These are phyloP conservation scores for Andinoacara biseriatus DNA, from an alignment of 2,113 vertebrate species.

Conservation along the genomic window DNA sequence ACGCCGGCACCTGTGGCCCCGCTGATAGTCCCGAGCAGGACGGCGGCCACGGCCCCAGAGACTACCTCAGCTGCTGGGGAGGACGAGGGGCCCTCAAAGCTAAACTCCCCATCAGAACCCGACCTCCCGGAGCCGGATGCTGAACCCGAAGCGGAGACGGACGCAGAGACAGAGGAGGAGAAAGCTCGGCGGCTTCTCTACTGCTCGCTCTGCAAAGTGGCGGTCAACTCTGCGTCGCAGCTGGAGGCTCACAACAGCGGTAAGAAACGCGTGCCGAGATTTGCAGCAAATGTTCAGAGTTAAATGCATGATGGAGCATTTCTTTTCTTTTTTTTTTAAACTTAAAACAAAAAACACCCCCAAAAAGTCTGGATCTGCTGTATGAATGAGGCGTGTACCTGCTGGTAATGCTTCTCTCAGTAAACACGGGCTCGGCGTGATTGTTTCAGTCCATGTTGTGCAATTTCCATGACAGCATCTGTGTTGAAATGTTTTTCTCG, in stretches of 20 bases:
- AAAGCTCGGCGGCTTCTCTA: constrained; percentile 95
- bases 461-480: background rate
- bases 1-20: constrained; percentile 68
- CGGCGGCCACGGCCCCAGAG: constrained; percentile 75
- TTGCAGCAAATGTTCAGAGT: background rate
- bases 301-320: background rate
- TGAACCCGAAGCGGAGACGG: constrained; percentile 74
- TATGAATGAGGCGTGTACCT: background rate
- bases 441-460: background rate
- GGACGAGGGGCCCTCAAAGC: constrained; percentile 71
- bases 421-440: background rate
- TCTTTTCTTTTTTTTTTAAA: background rate
- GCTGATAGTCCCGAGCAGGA: constrained; percentile 66
- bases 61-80: constrained; percentile 80
- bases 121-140: constrained; percentile 46
- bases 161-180: constrained; percentile 92
- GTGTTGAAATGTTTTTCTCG: background rate
- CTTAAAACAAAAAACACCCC: background rate
- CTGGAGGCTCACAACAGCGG: constrained; percentile 98
- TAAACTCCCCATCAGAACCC: constrained; percentile 36
- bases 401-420: background rate
- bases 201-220: constrained; percentile 98
- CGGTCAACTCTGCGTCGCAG: constrained; percentile 97
- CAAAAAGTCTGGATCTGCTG: background rate
- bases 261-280: constrained; percentile 71